Base-by-base conservation (phyloP, 1,140 invertebrate genomes). In the Pararge aegeria region DNA sequence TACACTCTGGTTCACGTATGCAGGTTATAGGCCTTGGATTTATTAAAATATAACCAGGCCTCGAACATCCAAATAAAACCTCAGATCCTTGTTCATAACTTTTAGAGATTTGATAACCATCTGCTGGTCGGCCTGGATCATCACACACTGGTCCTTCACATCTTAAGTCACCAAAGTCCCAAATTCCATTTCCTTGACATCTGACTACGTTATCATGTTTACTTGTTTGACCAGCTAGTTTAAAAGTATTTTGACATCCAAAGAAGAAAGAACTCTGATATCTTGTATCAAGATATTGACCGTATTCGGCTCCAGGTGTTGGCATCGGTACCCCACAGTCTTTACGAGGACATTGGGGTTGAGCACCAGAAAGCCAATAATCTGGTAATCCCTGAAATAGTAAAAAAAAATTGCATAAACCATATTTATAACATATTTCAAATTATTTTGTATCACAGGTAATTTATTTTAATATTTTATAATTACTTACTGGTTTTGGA, bases 91-190 rank as follows among this genome's bases (percentile, higher is more conserved):
- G 97, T 90, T 99, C 97, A 75, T 98, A 99, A 68, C 97, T 98
- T 64, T 94, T 93, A 0, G 98, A 94, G 30, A 96, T 86, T 91
- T 98, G 97, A 56, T 92, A 92, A 16, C 98, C 98, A 91, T 98
- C 97, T 57, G 95, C 94, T 0, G 98, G 98, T 70, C 97, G 92
- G 1, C 97, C 97, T 1, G 98, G 98, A 91, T 99, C 98, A 83
- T 96, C 94, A 83, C 98, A 99, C 0, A 98, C 97, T 16, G 97
- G 97, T 55, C 97, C 97, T 91, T 98, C 97, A 78, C 98, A 99
- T 46, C 97, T 92, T 13, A 99, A 90, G 85, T 98, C 97, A 7
- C 98, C 98, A 87, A 99, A 98, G 89, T 99, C 98, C 98, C 98
- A 99, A 50, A 97, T 94, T 5, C 96, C 97, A 80, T 97, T 97